A percentile compares a stretch with the other conserved stretches of the same genome.
Conservation (phyloP, 2,888 invertebrate species). For the Drosophila acutilabella region DNA sequence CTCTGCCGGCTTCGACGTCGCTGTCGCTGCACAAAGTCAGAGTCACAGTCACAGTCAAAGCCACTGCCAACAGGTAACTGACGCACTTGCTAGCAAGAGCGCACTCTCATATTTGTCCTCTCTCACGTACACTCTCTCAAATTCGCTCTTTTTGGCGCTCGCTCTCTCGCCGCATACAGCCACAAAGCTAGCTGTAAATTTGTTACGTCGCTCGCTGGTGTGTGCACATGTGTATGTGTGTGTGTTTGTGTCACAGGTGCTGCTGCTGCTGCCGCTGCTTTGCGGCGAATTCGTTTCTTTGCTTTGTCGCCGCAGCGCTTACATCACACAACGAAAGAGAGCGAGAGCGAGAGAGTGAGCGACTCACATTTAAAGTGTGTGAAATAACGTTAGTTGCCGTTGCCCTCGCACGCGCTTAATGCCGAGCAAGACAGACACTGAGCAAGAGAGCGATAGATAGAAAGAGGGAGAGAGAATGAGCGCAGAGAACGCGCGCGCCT, state of each 20-base stretch:
- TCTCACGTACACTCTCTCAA: constrained; percentile 17
- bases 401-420: constrained; percentile 57
- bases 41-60: constrained; percentile 82
- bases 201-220: constrained; percentile 66
- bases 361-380: constrained; percentile 52
- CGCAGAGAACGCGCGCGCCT: constrained; percentile 8
- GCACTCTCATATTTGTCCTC: constrained; percentile 8
- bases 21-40: constrained; percentile 47
- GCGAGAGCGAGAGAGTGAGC: not conserved
- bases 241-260: constrained; percentile 62
- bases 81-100: constrained; percentile 12
- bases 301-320: constrained; percentile 55
- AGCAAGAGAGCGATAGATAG: constrained; percentile 6
- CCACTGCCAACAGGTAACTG: constrained; percentile 74
- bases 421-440: constrained; percentile 12
- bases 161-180: constrained; percentile 67
- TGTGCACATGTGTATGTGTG: constrained; percentile 22
- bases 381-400: constrained; percentile 79
- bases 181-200: constrained; percentile 84
- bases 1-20: not conserved
- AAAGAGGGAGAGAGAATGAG: not conserved
- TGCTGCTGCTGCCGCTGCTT: constrained; percentile 25
- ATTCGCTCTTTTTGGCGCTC: constrained; percentile 28
- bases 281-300: constrained; percentile 58
- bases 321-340: constrained; percentile 59